Conservation (phyloP, 1,140 invertebrate genomes). For the Solenopsis invicta region DNA sequence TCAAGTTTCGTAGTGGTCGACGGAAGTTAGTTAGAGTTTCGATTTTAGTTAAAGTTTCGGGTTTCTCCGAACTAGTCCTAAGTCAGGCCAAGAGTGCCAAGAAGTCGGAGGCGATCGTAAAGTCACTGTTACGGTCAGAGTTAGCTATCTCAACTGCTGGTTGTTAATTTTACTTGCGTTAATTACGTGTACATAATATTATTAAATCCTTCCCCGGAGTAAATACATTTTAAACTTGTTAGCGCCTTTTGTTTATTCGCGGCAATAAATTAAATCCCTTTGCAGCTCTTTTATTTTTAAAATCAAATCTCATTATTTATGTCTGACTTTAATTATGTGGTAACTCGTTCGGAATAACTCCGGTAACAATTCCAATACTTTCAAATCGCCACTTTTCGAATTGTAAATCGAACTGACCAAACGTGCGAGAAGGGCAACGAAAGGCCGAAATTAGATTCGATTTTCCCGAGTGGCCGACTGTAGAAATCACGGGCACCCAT, state of each 20-base stretch:
- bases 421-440: neutral
- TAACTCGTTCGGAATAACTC: neutral
- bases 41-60: slow-evolving; percentile 60
- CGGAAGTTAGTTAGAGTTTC: slow-evolving; percentile 54
- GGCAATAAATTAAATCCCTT: neutral
- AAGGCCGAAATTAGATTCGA: slow-evolving; percentile 46
- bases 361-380: slow-evolving; percentile 12
- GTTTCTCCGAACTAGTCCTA: slow-evolving; percentile 45
- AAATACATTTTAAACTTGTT: neutral
- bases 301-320: slow-evolving; percentile 1
- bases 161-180: slow-evolving; percentile 36
- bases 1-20: slow-evolving; percentile 9
- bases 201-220: neutral
- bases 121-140: slow-evolving; percentile 40
- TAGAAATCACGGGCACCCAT: slow-evolving; percentile 48
- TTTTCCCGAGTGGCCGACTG: slow-evolving; percentile 36
- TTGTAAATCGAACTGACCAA: slow-evolving; percentile 29
- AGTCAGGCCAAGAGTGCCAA: slow-evolving; percentile 38
- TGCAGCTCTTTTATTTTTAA: neutral
- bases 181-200: slow-evolving; percentile 30
- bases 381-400: slow-evolving; percentile 23
- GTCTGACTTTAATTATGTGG: neutral
- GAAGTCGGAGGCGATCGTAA: slow-evolving; percentile 35
- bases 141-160: slow-evolving; percentile 24
- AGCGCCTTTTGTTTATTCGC: neutral